phyloP scores from a whole-genome alignment of 2,888 invertebrate species.

The Volucella inflata region DNA sequence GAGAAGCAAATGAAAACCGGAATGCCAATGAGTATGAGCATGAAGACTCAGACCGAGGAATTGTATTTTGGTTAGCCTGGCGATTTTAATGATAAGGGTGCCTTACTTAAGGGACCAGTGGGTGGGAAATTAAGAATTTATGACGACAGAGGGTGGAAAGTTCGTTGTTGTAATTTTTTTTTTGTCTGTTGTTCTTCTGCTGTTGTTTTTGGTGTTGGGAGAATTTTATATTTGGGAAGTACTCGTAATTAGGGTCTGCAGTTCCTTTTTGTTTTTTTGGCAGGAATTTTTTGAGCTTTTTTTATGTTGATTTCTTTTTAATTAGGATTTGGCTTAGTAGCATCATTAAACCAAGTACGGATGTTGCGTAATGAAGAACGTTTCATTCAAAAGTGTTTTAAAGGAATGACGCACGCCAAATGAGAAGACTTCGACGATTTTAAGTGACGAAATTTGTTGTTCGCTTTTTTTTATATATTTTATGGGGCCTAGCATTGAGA shows the following conservation, averaged over 20 bases:
- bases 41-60: not conserved
- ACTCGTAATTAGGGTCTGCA: constrained; percentile 31
- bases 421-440: too few relatives aligned
- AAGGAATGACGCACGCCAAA: constrained; percentile 3
- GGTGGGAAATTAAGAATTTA: constrained; percentile 58
- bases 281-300: not conserved
- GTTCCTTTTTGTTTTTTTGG: constrained; percentile 10
- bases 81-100: constrained; percentile 39
- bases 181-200: not conserved
- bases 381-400: constrained; percentile 32
- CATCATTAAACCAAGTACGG: constrained; percentile 32
- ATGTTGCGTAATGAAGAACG: constrained; percentile 2
- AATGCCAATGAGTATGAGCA: constrained; percentile 26
- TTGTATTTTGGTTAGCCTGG: constrained; percentile 27
- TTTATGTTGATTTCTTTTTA: constrained; percentile 65
- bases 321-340: constrained; percentile 47
- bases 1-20: constrained; percentile 60
- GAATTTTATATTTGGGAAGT: constrained; percentile 30
- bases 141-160: constrained; percentile 12
- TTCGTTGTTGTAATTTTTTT: not conserved
- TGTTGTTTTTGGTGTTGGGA: not conserved
- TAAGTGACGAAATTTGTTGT: too few relatives aligned
- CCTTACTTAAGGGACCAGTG: constrained; percentile 22
- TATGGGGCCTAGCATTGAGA: too few relatives aligned
- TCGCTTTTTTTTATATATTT: too few relatives aligned